These are phyloP conservation scores for Gobio gobio DNA, from an alignment of 2,113 vertebrate species.

Conservation along the genomic window DNA sequence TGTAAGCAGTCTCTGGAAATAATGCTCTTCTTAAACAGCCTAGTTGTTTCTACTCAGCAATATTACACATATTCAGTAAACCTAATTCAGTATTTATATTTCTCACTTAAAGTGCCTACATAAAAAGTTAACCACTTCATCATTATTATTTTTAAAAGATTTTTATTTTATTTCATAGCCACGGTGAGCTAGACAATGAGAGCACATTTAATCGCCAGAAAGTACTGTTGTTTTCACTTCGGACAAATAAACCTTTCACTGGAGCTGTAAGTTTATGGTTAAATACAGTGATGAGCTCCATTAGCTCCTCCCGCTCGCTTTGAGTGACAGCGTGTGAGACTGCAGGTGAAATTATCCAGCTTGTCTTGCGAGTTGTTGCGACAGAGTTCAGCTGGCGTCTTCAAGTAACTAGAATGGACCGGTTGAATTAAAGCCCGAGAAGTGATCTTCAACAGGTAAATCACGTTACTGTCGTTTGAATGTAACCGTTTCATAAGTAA, in stretches of 20 bases:
- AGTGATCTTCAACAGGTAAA: constrained; percentile 43
- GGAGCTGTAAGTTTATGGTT: neutral
- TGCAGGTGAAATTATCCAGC: neutral
- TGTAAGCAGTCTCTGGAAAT: neutral
- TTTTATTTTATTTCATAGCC: too few relatives aligned
- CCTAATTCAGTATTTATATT: neutral
- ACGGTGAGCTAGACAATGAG: too few relatives aligned
- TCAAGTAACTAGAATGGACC: constrained; percentile 32
- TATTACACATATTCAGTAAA: neutral
- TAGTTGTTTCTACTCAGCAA: neutral
- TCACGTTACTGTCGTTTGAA: neutral
- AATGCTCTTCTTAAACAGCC: neutral
- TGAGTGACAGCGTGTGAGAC: neutral
- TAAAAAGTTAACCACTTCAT: too few relatives aligned
- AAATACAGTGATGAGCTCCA: neutral
- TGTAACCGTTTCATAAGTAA: neutral
- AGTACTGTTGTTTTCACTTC: neutral
- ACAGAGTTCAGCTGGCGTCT: neutral
- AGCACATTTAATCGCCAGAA: neutral
- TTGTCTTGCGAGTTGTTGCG: neutral
- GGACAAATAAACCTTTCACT: neutral
- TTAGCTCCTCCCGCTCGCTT: constrained; percentile 20
- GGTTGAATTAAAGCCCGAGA: neutral
- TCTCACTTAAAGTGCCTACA: neutral
- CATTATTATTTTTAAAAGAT: too few relatives aligned